Evolutionary conservation across 2,113 vertebrate species (phyloP), one percentile per base, ranked within the genome.

Genomic region (Percina caprodes): DNA sequence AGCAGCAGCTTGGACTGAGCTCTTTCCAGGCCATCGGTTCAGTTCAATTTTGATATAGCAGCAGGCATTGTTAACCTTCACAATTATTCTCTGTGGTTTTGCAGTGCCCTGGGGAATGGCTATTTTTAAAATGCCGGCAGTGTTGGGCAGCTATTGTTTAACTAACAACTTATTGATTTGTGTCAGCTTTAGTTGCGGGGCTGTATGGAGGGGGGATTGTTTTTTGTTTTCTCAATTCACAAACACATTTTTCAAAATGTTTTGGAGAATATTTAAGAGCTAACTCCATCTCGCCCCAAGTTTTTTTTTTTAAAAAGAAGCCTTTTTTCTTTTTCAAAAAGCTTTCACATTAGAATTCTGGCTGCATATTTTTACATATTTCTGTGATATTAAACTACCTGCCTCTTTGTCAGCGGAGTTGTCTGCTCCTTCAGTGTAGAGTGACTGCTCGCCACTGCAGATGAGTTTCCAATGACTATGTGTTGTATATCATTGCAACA

Each of bases 81-180:
- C 84, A 81, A 82, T 84, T 87, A 82, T 73, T 88, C 81, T 74
- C 67, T 60, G 76, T 88, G 77, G 59, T 77, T 77, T 79, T 77
- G 76, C 54, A 16, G 23, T 16, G 42, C 86, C 85, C 35, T 0
- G 18, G 83, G 71, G 83, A 88, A 33, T 5, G 24, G 51, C 88
- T 92, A 86, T 91, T 91, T 91, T 88, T 75, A 73, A 90, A 88
- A 89, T n/a, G 67, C 63, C 18, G 39, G 74, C 69, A 58, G 48
- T 52, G 61, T 59, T 24, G 70, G 69, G 46, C 73, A 74, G 68
- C 85, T 85, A 86, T 93, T 93, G 91, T 93, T 91, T 80, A 77
- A 69, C 84, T 77, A 92, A 91, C 88, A 85, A 83, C 62, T 75
- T 91, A 94, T 91, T 91, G 91, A 93, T 91, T 86, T 89, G 82